Base-by-base conservation (phyloP, 2,113 vertebrate species). In the Malaclemys terrapin region DNA sequence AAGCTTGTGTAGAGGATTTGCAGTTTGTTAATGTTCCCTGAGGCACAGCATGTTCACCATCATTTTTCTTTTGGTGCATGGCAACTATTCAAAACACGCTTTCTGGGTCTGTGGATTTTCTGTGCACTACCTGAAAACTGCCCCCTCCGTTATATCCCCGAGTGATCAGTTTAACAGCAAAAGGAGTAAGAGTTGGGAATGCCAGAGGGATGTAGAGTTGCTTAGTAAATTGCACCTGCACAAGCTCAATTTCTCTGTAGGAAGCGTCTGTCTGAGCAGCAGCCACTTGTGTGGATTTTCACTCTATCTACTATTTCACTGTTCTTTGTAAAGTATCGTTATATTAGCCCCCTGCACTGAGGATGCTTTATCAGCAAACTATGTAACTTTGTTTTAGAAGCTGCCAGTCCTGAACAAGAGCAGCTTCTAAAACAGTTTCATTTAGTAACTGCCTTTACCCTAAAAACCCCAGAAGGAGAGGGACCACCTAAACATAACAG, bases 401-500 rank as follows among this genome's bases (percentile, higher is more conserved):
- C 38, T 53, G 35, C 16, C 31, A 1, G 12, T 0, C 0, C 52
- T 49, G 9, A 45, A 75, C 7, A 80, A 75, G 5, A 82, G 84
- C n/a, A 49, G 45, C 88, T 82, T 72, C 20, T 27, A 31, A 87
- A n/a, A 29, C 24, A 22, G 6, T 9, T n/a, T 72, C 19, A 38
- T 38, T 65, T 89, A 62, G 31, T 53, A 69, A 14, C 85, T 2
- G 0, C 24, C 88, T 50, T 22, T 50, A 2, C 0, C 2, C 79
- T 7, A 2, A 81, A 14, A 16, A 31, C 38, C 3, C 1, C 0
- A 0, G 47, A 42, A 59, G 8, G 31, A 4, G 7, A 0, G 0
- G 4, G 0, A 0, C 5, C 19, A 50, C 50, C 82, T 56, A 42
- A 45, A 47, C 50, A 10, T 14, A 35, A 5, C 38, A 79, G 56